Percentiles rank a stretch among this genome's conserved stretches.
These are phyloP conservation scores for Micrastur ruficollis DNA, from an alignment of 2,797 vertebrate species.

Conservation along the genomic window DNA sequence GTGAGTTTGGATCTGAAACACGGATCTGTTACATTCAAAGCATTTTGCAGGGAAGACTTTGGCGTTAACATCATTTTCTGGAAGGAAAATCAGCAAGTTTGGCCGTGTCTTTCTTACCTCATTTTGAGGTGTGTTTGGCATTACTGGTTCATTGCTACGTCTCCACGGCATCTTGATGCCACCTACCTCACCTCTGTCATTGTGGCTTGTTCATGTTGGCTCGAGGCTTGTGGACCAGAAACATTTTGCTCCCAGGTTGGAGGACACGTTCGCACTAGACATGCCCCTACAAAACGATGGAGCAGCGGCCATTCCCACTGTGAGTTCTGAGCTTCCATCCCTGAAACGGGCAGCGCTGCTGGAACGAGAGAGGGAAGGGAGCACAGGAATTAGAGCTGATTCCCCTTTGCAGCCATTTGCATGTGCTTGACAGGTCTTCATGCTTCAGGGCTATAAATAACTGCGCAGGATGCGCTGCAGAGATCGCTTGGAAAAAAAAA, in stretches of 20 bases:
- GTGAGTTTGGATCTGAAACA: neutral
- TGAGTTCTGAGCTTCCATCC: neutral
- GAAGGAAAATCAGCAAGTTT: neutral
- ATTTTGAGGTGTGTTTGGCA: neutral
- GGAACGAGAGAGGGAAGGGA: neutral
- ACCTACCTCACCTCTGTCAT: neutral
- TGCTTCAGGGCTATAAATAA: neutral
- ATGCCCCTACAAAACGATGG: neutral
- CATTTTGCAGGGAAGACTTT: neutral
- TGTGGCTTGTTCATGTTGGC: rapidly evolving
- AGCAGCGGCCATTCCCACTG: neutral
- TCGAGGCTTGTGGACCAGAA: neutral
- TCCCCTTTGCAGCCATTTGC: neutral
- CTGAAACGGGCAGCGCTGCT: rapidly evolving
- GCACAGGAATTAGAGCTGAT: neutral
- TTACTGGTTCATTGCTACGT: neutral
- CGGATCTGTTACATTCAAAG: neutral
- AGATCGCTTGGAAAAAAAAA: neutral
- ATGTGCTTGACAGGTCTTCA: neutral
- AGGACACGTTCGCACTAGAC: neutral
- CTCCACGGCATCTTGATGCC: neutral
- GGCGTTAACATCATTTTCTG: neutral
- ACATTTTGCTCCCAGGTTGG: neutral
- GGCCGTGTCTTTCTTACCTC: neutral
- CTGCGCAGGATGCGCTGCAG: neutral